Conservation (phyloP, 1,140 invertebrate genomes). For the Zaprionus tsacasi region DNA sequence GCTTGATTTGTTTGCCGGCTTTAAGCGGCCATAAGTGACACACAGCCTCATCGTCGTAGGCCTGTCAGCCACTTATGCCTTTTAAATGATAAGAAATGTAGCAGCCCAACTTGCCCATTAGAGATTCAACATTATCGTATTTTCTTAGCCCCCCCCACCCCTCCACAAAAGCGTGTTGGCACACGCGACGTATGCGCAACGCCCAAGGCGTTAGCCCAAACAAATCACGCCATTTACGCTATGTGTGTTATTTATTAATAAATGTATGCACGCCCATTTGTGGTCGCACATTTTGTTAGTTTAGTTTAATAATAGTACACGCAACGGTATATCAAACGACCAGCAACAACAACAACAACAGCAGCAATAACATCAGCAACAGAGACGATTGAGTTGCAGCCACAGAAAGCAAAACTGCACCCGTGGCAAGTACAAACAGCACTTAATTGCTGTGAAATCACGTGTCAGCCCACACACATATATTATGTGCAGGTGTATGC, state of each 20-base stretch:
- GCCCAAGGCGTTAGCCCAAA: slow-evolving; percentile 65
- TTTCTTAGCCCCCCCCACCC: neutral
- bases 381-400: slow-evolving; percentile 13
- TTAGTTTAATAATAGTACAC: slow-evolving; percentile 61
- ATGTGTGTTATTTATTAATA: slow-evolving; percentile 36
- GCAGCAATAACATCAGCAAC: slow-evolving; percentile 9
- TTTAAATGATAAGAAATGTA: slow-evolving; percentile 77
- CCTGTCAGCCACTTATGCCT: slow-evolving; percentile 60
- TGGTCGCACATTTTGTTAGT: slow-evolving; percentile 41
- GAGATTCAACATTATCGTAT: neutral
- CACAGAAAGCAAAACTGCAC: slow-evolving; percentile 35
- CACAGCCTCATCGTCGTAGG: slow-evolving; percentile 13
- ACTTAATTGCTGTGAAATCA: slow-evolving; percentile 70
- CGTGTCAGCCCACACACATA: slow-evolving; percentile 49
- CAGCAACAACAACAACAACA: slow-evolving; percentile 14
- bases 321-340: slow-evolving; percentile 21
- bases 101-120: slow-evolving; percentile 48
- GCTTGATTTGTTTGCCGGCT: slow-evolving; percentile 47
- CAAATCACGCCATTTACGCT: slow-evolving; percentile 59
- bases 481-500: neutral
- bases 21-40: slow-evolving; percentile 61
- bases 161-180: neutral
- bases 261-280: slow-evolving; percentile 59
- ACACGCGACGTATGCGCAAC: slow-evolving; percentile 67
- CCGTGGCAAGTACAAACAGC: slow-evolving; percentile 48